These are phyloP conservation scores for Salvelinus sp. DNA, from an alignment of 2,113 vertebrate species.

Conservation along the genomic window DNA sequence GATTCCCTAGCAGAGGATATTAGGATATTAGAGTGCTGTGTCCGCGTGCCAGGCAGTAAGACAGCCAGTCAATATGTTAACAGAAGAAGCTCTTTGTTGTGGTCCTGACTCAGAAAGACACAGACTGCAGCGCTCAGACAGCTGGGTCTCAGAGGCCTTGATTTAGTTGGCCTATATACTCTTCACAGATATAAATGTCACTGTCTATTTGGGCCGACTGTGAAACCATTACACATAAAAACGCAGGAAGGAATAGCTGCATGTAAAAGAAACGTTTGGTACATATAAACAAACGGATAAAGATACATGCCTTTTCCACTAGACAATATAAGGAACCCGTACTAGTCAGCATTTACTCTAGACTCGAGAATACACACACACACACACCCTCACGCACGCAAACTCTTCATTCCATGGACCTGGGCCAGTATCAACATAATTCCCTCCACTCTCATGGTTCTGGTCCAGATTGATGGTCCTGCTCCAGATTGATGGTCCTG, in stretches of 20 bases:
- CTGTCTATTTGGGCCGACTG: conserved; percentile 9
- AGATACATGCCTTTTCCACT: not conserved
- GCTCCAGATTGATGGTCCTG: conserved; percentile 20
- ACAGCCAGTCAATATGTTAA: conserved; percentile 15
- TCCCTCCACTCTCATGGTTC: conserved; percentile 25
- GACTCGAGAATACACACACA: not conserved
- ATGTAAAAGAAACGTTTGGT: conserved; percentile 9
- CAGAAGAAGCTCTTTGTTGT: conserved; percentile 28
- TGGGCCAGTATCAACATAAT: conserved; percentile 55
- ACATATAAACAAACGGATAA: conserved; percentile 21
- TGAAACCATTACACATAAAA: conserved; percentile 4
- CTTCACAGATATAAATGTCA: conserved; percentile 23
- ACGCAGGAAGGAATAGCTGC: not conserved
- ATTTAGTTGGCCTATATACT: conserved; percentile 32
- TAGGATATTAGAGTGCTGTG: conserved; percentile 33
- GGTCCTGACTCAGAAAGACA: conserved; percentile 1
- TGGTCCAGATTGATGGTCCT: conserved; percentile 52
- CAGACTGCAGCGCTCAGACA: conserved; percentile 5
- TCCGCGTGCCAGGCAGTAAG: conserved; percentile 19
- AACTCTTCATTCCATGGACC: conserved; percentile 30
- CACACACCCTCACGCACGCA: conserved; percentile 22
- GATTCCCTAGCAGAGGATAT: conserved; percentile 24
- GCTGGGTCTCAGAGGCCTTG: conserved; percentile 26
- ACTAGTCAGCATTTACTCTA: not conserved
- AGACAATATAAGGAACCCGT: not conserved